A percentile compares a stretch with the other conserved stretches of the same genome.
Evolutionary conservation across 1,140 invertebrate species (phyloP).

Genomic region (Macrotrachela quadricornifera): DNA sequence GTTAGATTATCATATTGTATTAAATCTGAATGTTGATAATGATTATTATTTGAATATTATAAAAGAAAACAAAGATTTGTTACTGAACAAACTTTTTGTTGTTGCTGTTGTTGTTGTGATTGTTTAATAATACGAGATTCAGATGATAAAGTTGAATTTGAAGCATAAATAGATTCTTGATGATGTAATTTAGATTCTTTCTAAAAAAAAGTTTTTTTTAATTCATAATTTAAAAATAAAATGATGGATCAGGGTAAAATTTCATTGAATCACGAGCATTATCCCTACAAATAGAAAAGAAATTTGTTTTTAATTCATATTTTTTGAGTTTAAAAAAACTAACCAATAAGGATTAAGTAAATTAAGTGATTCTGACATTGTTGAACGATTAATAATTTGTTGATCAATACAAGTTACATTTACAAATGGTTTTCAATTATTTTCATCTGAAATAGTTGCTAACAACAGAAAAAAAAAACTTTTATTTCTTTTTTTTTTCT

Average conservation of each 20-base stretch:
- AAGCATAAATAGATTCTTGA: background rate
- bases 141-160: background rate
- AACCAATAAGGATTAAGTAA: slow-evolving; percentile 75
- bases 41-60: too few relatives aligned
- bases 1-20: background rate
- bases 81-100: background rate
- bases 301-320: background rate
- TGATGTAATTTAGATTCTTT: background rate
- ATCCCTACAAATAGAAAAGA: slow-evolving; percentile 38
- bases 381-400: slow-evolving; percentile 72
- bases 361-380: slow-evolving; percentile 80
- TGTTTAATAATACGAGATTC: background rate
- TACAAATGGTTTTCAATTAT: slow-evolving; percentile 83
- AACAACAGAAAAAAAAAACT: slow-evolving; percentile 27
- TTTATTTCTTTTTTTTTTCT: background rate
- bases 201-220: slow-evolving; percentile 37
- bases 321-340: background rate
- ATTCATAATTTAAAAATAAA: too few relatives aligned
- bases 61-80: too few relatives aligned
- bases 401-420: slow-evolving; percentile 77
- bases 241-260: slow-evolving; percentile 95
- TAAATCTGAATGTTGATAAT: background rate
- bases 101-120: background rate
- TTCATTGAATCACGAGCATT: slow-evolving; percentile 93
- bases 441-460: slow-evolving; percentile 85